phyloP scores from a whole-genome alignment of 2,888 invertebrate genomes.

The Tribolium freemani region DNA sequence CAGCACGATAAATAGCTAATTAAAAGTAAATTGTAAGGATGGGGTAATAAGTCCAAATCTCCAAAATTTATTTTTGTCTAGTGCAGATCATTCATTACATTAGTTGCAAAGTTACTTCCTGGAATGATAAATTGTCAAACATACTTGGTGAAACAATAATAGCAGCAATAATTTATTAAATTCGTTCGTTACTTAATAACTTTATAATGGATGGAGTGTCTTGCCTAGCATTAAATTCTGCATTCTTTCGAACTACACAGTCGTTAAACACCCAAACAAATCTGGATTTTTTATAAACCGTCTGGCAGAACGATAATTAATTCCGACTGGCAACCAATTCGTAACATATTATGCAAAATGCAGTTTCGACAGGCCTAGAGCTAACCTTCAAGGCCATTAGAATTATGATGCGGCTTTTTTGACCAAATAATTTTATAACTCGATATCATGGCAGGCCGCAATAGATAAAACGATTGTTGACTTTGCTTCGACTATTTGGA shows the following conservation, averaged over 20 bases:
- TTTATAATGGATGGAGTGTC: not conserved
- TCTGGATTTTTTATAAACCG: not conserved
- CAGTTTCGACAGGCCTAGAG: slow-evolving; percentile 28
- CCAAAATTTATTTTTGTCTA: not conserved
- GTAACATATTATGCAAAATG: slow-evolving; percentile 33
- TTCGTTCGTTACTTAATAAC: not conserved
- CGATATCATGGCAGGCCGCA: slow-evolving; percentile 25
- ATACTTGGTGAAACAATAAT: not conserved
- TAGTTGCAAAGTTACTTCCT: not conserved
- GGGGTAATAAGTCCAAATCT: not conserved
- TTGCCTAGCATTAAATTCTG: not conserved
- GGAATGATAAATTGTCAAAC: not conserved
- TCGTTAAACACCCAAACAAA: slow-evolving; percentile 8
- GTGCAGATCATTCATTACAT: not conserved
- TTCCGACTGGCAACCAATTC: slow-evolving; percentile 23
- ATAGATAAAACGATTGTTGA: slow-evolving; percentile 30
- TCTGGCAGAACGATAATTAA: slow-evolving; percentile 23
- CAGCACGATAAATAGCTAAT: too few relatives aligned
- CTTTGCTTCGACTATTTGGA: not conserved
- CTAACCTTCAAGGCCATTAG: slow-evolving; percentile 13
- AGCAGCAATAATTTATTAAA: not conserved
- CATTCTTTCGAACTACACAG: slow-evolving; percentile 1
- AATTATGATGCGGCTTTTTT: slow-evolving; percentile 36
- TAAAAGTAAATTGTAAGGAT: too few relatives aligned
- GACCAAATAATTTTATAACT: slow-evolving; percentile 30